Conservation (phyloP, 2,113 vertebrate species). For the Oreochromis spilurus region DNA sequence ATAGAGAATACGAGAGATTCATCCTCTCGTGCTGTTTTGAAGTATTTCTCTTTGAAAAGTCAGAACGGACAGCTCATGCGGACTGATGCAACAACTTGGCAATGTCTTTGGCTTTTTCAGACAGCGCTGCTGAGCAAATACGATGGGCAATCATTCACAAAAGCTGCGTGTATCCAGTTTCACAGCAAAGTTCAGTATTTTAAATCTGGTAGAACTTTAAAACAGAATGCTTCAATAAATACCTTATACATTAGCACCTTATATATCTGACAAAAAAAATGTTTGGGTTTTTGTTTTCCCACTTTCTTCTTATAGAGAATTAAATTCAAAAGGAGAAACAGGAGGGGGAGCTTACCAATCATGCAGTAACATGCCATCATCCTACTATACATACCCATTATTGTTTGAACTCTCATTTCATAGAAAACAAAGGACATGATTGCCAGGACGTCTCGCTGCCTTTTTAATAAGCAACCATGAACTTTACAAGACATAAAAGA, state of each 20-base stretch:
- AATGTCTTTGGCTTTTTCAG: slow-evolving; percentile 41
- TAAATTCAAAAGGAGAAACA: background rate
- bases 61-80: slow-evolving; percentile 47
- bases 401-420: background rate
- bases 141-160: slow-evolving; percentile 20
- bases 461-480: background rate
- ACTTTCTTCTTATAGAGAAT: background rate
- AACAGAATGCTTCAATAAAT: slow-evolving; percentile 1
- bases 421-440: background rate
- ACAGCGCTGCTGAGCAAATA: slow-evolving; percentile 30
- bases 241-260: background rate
- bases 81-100: slow-evolving; percentile 62
- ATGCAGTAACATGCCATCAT: background rate
- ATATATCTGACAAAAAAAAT: background rate
- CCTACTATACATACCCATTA: background rate
- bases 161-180: background rate
- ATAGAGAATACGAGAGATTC: slow-evolving; percentile 22
- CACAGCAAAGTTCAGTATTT: background rate
- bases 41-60: slow-evolving; percentile 50
- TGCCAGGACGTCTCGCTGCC: background rate
- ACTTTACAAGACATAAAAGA: background rate
- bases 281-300: background rate
- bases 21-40: slow-evolving; percentile 41
- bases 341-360: background rate
- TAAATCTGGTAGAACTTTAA: background rate